Percentiles rank a stretch among this genome's conserved stretches.
These are phyloP conservation scores for Hanleya hanleyi DNA, from an alignment of 2,888 invertebrate genomes.

Conservation along the genomic window DNA sequence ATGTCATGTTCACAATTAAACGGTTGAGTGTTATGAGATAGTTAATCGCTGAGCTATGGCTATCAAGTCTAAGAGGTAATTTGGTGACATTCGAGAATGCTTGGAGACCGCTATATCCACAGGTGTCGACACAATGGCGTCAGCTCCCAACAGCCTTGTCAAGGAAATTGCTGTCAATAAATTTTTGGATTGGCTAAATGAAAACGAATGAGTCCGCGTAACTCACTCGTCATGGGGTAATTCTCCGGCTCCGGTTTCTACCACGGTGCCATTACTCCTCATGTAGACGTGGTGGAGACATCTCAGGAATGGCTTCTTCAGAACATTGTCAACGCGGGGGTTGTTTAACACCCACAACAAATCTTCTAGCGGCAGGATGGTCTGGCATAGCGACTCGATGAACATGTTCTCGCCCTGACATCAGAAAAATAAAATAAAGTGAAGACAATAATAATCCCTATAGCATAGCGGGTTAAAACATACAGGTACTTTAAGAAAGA, in stretches of 20 bases:
- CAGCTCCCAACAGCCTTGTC: too few relatives aligned
- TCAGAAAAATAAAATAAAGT: neutral
- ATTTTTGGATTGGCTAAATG: too few relatives aligned
- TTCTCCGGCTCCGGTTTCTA: constrained; percentile 69
- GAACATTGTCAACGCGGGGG: constrained; percentile 62
- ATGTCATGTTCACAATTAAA: too few relatives aligned
- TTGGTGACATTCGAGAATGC: too few relatives aligned
- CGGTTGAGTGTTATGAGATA: too few relatives aligned
- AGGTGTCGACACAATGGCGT: too few relatives aligned
- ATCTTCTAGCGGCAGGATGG: constrained; percentile 71
- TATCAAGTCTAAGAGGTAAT: too few relatives aligned
- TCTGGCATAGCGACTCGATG: constrained; percentile 73
- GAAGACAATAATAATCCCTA: constrained; percentile 3
- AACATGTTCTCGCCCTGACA: constrained; percentile 72
- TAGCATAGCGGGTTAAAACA: neutral
- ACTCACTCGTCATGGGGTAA: constrained; percentile 70
- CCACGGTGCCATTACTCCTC: constrained; percentile 59
- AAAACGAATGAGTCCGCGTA: too few relatives aligned
- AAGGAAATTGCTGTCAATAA: too few relatives aligned
- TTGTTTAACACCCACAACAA: constrained; percentile 69
- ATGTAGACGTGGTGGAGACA: constrained; percentile 72
- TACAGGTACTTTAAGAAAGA: neutral
- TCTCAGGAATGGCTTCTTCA: constrained; percentile 69
- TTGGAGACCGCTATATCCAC: too few relatives aligned
- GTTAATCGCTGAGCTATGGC: too few relatives aligned